Conservation (phyloP, 2,113 vertebrate genomes). For the Myodes glareolus region DNA sequence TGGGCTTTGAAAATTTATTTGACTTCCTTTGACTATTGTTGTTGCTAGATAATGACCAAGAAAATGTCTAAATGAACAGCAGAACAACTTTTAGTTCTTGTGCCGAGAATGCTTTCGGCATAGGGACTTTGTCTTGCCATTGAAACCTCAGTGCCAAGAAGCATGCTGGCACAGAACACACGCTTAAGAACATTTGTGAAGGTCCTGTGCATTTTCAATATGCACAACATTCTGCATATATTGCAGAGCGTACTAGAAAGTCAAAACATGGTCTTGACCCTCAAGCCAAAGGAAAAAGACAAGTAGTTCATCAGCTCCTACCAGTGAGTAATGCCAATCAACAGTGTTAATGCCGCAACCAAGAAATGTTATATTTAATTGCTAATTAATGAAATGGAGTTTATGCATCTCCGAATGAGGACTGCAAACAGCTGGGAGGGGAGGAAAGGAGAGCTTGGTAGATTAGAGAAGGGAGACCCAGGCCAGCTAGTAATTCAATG, state of each 20-base stretch:
- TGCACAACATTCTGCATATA: not conserved
- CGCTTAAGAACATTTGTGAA: not conserved
- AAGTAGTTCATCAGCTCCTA: not conserved
- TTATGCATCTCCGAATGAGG: not conserved
- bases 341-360: not conserved
- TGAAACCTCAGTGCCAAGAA: not conserved
- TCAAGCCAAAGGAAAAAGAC: not conserved
- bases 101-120: not conserved
- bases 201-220: not conserved
- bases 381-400: not conserved
- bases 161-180: not conserved
- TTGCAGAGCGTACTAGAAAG: not conserved
- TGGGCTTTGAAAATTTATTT: not conserved
- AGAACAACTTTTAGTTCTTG: slow-evolving; percentile 3
- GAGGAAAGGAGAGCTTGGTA: not conserved
- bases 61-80: not conserved
- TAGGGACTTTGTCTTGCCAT: not conserved
- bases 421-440: not conserved
- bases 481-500: not conserved
- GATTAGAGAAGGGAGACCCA: not conserved
- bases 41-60: not conserved
- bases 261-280: not conserved
- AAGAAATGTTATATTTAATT: not conserved
- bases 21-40: not conserved
- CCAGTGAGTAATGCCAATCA: not conserved